Base-by-base conservation (phyloP, 2,888 invertebrate genomes). In the Argynnis bischoffii region DNA sequence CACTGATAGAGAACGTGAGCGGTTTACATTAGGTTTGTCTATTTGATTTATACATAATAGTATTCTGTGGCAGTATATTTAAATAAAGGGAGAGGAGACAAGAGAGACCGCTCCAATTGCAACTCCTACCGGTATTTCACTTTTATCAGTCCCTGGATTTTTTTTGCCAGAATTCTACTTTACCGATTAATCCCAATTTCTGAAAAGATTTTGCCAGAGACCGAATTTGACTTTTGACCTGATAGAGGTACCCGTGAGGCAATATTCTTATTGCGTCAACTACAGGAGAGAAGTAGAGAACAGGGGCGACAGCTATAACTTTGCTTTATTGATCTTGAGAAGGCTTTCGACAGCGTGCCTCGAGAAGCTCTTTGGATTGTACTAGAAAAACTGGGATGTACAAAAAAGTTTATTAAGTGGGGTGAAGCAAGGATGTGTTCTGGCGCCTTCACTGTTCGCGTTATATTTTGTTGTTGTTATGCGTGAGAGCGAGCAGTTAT, bases 1-100 rank as follows among this genome's bases (percentile, higher is more conserved):
- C 74, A 74, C 71, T 64, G 71, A 71, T 72, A 71, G 70, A 64
- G 64, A 65, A 61, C 48, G 55, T 51, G 54, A 67, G 63, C 66
- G 67, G 69, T 72, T 72, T 72, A 64, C 67, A 67, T 70, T 70
- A 60, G 67, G 53, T 51, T 65, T 60, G 67, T 66, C 41, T 70
- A 66, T 71, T 69, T 71, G 64, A 48, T 66, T 55, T 60, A 31
- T 56, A 54, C 51, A 66, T 64, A 63, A 67, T 69, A 63, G 48
- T 67, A 64, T 65, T 46, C 56, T 57, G 11, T 57, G 55, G 66
- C 68, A 64, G 67, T 65, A 67, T 41, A 31, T 16, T 64, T 6
- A 15, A 46, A 18, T n/a, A 11, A 56, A n/a, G n/a, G n/a, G n/a
- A n/a, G n/a, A n/a, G n/a, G n/a, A n/a, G n/a, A n/a, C n/a, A 61